Base-by-base conservation (phyloP, 1,140 invertebrate species). In the Dreissena polymorpha region DNA sequence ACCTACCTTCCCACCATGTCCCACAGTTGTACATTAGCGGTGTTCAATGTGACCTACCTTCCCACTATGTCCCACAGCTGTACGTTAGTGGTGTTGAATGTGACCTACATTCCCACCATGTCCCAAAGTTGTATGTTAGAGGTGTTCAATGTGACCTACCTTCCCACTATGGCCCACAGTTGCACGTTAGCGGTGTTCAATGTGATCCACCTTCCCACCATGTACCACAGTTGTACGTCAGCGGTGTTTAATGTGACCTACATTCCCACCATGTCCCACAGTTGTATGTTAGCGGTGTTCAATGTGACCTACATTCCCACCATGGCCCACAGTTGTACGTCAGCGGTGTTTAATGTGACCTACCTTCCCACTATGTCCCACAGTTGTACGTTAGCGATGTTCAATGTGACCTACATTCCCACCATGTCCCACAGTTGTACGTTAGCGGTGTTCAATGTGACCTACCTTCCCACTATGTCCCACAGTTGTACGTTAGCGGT, bases 401-500 rank as follows among this genome's bases (percentile, higher is more conserved):
- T n/a, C 39, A 39, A 39, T 39, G 39, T 8, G 39, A 39, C 65
- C 21, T 68, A 87, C 86, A 16, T 49, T 39, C 79, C 85, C 0
- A 87, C 77, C 78, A 87, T 78, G 8, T 71, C 57, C 68, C 67
- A 84, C 12, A 88, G 84, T 53, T 84, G 50, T n/a, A n/a, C n/a
- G n/a, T n/a, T n/a, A n/a, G n/a, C n/a, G n/a, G n/a, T n/a, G n/a
- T n/a, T n/a, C 39, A 39, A 39, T 39, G 39, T 8, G 39, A 39
- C 65, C 21, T 68, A 87, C 86, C 23, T 49, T 39, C 79, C 85
- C 0, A 87, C 77, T 73, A 87, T 78, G 8, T 71, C 57, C 68
- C 67, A 84, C 12, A 88, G 84, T 53, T 84, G 50, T n/a, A n/a
- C n/a, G n/a, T n/a, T n/a, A n/a, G n/a, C n/a, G n/a, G n/a, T n/a